Percentiles rank a stretch among this genome's conserved stretches.
These are phyloP conservation scores for Drosophila macrospina DNA, from an alignment of 2,888 invertebrate species.

Conservation along the genomic window DNA sequence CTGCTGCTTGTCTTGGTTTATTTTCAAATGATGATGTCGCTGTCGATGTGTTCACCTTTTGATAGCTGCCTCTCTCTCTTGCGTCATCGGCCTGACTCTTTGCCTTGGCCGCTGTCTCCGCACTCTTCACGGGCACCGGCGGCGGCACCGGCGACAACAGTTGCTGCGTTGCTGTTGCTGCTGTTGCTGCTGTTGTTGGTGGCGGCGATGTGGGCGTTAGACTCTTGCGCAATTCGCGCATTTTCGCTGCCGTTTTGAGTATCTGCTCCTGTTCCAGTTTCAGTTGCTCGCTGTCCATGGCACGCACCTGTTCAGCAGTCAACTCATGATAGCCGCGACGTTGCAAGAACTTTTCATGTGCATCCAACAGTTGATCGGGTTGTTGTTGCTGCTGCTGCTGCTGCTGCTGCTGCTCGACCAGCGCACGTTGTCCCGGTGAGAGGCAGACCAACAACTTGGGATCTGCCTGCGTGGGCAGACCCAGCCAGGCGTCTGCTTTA, in stretches of 20 bases:
- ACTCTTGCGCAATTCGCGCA: conserved; percentile 83
- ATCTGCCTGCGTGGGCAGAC: conserved; percentile 87
- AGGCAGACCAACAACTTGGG: conserved; percentile 89
- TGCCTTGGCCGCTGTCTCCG: conserved; percentile 79
- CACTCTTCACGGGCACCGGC: conserved; percentile 82
- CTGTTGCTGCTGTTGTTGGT: conserved; percentile 51
- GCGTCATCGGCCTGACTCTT: conserved; percentile 61
- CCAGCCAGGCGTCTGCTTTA: conserved; percentile 86
- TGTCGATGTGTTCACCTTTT: conserved; percentile 27
- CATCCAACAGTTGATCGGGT: conserved; percentile 88
- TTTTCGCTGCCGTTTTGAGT: conserved; percentile 77
- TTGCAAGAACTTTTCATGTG: conserved; percentile 90
- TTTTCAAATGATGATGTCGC: conserved; percentile 82
- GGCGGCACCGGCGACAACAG: conserved; percentile 80
- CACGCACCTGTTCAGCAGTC: conserved; percentile 77
- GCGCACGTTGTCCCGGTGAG: conserved; percentile 90
- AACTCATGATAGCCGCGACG: conserved; percentile 87
- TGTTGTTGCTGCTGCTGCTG: conserved; percentile 83
- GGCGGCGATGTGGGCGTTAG: conserved; percentile 81
- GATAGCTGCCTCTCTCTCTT: conserved; percentile 30
- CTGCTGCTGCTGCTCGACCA: conserved; percentile 86
- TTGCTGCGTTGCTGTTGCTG: conserved; percentile 75
- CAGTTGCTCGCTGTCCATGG: conserved; percentile 76
- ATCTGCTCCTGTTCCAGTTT: conserved; percentile 74
- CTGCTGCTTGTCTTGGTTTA: conserved; percentile 81